Evolutionary conservation across 2,888 invertebrate genomes (phyloP), one percentile per base, ranked within the genome.

Genomic region (Aleiodes testaceus): DNA sequence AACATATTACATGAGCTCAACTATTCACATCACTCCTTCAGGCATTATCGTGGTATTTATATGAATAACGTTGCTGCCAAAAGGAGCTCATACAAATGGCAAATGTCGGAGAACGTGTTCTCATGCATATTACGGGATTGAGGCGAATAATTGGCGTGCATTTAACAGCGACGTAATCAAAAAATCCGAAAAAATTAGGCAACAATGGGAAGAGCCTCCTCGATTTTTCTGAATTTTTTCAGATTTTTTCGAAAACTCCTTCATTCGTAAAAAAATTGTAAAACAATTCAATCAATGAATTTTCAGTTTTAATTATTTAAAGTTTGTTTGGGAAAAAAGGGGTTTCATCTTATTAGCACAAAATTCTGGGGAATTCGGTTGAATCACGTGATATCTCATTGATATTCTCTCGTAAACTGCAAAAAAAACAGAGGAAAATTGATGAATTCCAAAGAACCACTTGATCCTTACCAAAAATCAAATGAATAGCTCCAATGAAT

Each of bases 51-150:
- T 66, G 70, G 36, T 76, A 76, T 76, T 76, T 72, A 72, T 74
- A 71, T 68, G 72, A 69, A 47, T 59, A 74, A 76, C 74, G 75
- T 69, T 59, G 45, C 18, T 59, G 65, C 73, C 53, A 70, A 72
- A 63, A 64, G 69, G 59, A 42, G 18, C 59, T 44, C 20, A 26
- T 66, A 72, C 30, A 68, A 49, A 26, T 49, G 53, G 20, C 69
- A 68, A 30, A 47, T 63, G 49, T 50, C 66, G 68, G 69, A 53
- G 72, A 67, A 68, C 61, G 63, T 67, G 69, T 70, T 20, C 69
- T 69, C 63, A 65, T 64, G 70, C 65, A 61, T 70, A 70, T 70
- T 69, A 26, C 26, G 26, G 26, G 26, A 26, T 26, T 26, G 1
- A 26, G 5, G 3, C 26, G 4, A 5, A 26, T 26, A 3, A 26